Evolutionary conservation across 2,888 invertebrate species (phyloP).

Genomic region (Ecdyonurus torrentis): DNA sequence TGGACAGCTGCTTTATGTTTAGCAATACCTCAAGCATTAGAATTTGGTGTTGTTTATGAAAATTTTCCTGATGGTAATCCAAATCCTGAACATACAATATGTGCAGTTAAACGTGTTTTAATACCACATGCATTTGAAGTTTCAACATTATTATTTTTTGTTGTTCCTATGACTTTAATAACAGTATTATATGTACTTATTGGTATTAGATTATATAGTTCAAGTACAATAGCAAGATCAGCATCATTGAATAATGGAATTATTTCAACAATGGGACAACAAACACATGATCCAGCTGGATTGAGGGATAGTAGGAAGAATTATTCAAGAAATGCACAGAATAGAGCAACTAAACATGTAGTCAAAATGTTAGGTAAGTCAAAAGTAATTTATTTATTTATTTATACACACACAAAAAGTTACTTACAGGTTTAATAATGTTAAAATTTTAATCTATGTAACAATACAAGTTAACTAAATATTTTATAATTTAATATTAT

Average conservation of each 20-base stretch:
- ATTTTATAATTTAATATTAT: no score
- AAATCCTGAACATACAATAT: conserved; percentile 21
- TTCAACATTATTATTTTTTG: conserved; percentile 46
- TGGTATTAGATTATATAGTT: conserved; percentile 30
- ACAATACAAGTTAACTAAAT: no score
- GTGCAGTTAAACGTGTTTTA: conserved; percentile 32
- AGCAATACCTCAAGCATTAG: conserved; percentile 53
- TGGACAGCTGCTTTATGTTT: conserved; percentile 62
- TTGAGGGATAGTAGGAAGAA: conserved; percentile 19
- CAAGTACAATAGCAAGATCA: conserved; percentile 22
- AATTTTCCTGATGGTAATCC: conserved; percentile 21
- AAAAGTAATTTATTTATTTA: no score
- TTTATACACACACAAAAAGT: no score
- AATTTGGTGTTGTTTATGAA: conserved; percentile 27
- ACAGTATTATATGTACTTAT: conserved; percentile 37
- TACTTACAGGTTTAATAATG: no score
- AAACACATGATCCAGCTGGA: background rate
- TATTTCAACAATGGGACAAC: background rate
- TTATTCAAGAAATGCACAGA: conserved; percentile 24
- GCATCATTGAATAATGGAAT: background rate
- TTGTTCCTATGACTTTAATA: conserved; percentile 40
- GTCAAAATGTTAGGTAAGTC: conserved; percentile 43
- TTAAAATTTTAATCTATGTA: no score
- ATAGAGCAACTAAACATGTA: conserved; percentile 26
- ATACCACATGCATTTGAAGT: conserved; percentile 59